phyloP scores from a whole-genome alignment of 2,888 invertebrate genomes.

The Polyommatus icarus region DNA sequence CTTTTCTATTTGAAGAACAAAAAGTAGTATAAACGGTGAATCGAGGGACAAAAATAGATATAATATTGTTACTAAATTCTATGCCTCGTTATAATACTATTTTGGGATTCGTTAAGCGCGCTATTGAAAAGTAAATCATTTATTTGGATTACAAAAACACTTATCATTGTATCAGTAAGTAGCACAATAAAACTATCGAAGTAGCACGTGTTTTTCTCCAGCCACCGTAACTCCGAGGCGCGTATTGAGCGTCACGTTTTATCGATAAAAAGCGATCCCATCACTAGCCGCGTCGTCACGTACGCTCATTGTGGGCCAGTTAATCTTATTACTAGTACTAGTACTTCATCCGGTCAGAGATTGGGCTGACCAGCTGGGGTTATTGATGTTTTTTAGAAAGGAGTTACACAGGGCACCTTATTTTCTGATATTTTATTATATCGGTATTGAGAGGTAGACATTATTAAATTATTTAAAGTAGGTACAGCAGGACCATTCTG shows the following conservation, averaged over 20 bases:
- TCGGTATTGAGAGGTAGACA: too few relatives aligned
- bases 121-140: not conserved
- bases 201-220: conserved; percentile 22
- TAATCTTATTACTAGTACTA: conserved; percentile 42
- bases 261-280: conserved; percentile 45
- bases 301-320: conserved; percentile 48
- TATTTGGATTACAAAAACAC: not conserved
- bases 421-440: not conserved
- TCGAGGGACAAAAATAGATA: not conserved
- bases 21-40: not conserved
- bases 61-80: too few relatives aligned
- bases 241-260: conserved; percentile 34
- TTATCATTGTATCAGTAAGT: not conserved
- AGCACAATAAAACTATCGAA: not conserved
- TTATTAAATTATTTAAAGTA: too few relatives aligned
- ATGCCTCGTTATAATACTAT: not conserved
- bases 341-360: conserved; percentile 29
- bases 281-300: conserved; percentile 48
- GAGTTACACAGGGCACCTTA: not conserved
- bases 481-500: too few relatives aligned
- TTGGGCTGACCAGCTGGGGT: conserved; percentile 9
- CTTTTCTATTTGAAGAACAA: not conserved
- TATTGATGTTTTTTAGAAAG: not conserved
- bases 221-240: conserved; percentile 16
- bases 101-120: not conserved